phyloP scores from a whole-genome alignment of 2,888 invertebrate species.

The Criorhina ranunculi region DNA sequence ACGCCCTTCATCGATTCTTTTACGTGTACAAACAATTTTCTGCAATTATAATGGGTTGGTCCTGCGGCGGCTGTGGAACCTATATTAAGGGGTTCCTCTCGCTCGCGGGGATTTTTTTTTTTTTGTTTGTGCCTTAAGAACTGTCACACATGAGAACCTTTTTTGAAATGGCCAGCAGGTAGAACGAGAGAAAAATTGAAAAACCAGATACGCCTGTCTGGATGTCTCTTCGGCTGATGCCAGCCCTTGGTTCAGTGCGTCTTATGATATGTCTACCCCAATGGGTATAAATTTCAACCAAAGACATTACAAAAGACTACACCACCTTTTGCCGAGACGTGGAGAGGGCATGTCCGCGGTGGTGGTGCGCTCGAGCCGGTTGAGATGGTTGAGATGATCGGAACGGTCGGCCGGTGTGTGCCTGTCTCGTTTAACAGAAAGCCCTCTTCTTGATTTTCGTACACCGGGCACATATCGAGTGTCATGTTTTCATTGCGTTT shows the following conservation, averaged over 20 bases:
- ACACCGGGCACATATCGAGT: slow-evolving; percentile 71
- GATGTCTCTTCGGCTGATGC: slow-evolving; percentile 56
- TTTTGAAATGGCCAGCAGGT: background rate
- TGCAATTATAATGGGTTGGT: slow-evolving; percentile 69
- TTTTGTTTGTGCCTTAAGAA: slow-evolving; percentile 5
- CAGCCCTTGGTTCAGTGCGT: slow-evolving; percentile 56
- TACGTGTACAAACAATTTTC: slow-evolving; percentile 63
- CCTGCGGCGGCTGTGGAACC: slow-evolving; percentile 24
- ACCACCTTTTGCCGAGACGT: slow-evolving; percentile 69
- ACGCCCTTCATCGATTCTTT: slow-evolving; percentile 17
- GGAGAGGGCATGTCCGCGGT: slow-evolving; percentile 1
- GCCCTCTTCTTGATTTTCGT: slow-evolving; percentile 45
- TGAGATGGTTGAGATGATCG: no score
- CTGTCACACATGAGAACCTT: slow-evolving; percentile 57
- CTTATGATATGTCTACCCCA: slow-evolving; percentile 64
- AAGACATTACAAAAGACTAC: slow-evolving; percentile 76
- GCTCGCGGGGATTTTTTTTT: background rate
- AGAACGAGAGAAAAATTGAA: background rate
- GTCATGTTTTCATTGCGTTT: slow-evolving; percentile 71
- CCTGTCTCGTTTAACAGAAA: slow-evolving; percentile 47
- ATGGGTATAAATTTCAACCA: slow-evolving; percentile 74
- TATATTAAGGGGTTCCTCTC: slow-evolving; percentile 36
- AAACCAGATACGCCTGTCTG: slow-evolving; percentile 56
- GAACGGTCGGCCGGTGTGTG: slow-evolving; percentile 27
- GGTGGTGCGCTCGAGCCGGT: background rate